These are phyloP conservation scores for Chamaea fasciata DNA, from an alignment of 2,113 vertebrate species.

Conservation along the genomic window DNA sequence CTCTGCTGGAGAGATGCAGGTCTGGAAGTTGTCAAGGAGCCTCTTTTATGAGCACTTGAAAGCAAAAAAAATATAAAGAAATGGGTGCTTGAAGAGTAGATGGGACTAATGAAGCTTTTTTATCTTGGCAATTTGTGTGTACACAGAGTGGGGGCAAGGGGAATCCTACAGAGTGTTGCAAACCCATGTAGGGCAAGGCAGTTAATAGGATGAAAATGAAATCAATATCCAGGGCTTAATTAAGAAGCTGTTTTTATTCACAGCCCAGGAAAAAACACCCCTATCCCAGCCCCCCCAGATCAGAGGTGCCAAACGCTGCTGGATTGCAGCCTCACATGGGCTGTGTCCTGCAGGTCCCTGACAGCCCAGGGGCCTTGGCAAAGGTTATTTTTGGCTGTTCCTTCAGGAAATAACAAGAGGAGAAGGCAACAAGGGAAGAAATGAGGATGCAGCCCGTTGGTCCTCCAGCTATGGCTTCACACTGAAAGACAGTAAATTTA, in stretches of 20 bases:
- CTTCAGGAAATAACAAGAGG: not conserved
- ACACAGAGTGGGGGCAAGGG: not conserved
- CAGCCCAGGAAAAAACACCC: not conserved
- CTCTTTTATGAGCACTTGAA: slow-evolving; percentile 39
- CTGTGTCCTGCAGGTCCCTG: not conserved
- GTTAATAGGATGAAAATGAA: slow-evolving; percentile 40
- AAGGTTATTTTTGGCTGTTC: not conserved
- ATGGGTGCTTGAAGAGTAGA: not conserved
- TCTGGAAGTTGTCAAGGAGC: slow-evolving; percentile 17
- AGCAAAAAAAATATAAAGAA: not conserved
- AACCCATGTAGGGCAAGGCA: slow-evolving; percentile 18
- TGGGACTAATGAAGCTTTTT: slow-evolving; percentile 41
- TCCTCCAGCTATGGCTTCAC: accelerated
- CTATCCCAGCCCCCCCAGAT: not conserved
- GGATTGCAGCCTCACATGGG: not conserved
- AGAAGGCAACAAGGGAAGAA: not conserved
- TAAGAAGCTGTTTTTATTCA: not conserved
- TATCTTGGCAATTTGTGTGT: not conserved
- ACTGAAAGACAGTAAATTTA: not conserved
- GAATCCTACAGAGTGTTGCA: not conserved
- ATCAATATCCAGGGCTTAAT: slow-evolving; percentile 18
- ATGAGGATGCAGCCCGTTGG: not conserved
- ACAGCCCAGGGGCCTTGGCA: not conserved
- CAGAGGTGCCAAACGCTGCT: not conserved
- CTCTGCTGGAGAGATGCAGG: not conserved